Percentiles rank a stretch among this genome's conserved stretches.
These are phyloP conservation scores for Eubasilissa regina DNA, from an alignment of 1,140 invertebrate species.

Conservation along the genomic window DNA sequence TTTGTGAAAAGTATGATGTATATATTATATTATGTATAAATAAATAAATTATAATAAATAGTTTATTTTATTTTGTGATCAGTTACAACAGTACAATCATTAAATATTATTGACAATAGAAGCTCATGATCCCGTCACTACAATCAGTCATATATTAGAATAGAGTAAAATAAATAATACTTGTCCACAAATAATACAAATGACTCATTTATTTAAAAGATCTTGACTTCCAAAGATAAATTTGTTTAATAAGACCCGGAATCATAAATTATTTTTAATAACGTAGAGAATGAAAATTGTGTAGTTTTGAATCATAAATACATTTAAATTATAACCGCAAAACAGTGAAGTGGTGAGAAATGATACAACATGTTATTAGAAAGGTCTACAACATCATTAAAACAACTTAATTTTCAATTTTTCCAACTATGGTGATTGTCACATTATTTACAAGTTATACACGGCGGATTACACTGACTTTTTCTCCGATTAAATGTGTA, in stretches of 20 bases:
- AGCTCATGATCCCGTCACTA: conserved; percentile 35
- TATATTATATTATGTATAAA: background rate
- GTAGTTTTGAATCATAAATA: too few relatives aligned
- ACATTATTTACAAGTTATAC: background rate
- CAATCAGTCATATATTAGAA: conserved; percentile 25
- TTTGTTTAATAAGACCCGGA: too few relatives aligned
- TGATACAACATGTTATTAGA: too few relatives aligned
- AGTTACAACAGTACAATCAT: conserved; percentile 1
- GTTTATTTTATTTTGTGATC: conserved; percentile 6
- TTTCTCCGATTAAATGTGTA: too few relatives aligned
- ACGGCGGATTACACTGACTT: background rate
- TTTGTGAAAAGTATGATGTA: conserved; percentile 30
- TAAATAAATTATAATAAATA: conserved; percentile 31
- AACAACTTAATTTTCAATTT: background rate
- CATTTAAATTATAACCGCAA: too few relatives aligned
- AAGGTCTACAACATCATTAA: background rate
- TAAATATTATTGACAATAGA: conserved; percentile 33
- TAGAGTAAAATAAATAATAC: conserved; percentile 25
- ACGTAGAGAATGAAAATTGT: too few relatives aligned
- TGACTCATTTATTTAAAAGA: background rate
- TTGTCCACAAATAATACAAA: background rate
- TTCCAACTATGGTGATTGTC: conserved; percentile 29
- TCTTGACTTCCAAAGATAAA: background rate
- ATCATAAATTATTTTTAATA: too few relatives aligned
- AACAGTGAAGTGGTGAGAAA: too few relatives aligned